Evolutionary conservation across 2,888 invertebrate species (phyloP).

Genomic region (Cremastinae sp.): DNA sequence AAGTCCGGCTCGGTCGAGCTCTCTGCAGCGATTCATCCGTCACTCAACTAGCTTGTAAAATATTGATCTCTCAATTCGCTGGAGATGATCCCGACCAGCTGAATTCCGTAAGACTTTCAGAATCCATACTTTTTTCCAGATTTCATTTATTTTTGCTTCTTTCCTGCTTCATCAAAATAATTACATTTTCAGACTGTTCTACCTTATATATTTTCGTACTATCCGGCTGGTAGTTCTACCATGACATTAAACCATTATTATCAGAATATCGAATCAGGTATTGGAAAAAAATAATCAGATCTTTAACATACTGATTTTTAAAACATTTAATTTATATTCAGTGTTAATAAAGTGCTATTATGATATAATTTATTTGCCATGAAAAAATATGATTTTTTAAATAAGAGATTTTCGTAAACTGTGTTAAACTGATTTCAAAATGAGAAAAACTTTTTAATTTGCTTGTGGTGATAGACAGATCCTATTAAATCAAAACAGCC

Average conservation of each 20-base stretch:
- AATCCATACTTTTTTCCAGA: not conserved
- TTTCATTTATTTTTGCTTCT: not conserved
- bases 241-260: conserved; percentile 41
- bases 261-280: conserved; percentile 53
- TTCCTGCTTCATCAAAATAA: not conserved
- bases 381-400: too few relatives aligned
- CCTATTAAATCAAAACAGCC: too few relatives aligned
- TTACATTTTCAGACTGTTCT: conserved; percentile 45
- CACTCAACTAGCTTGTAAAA: conserved; percentile 43
- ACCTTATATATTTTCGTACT: conserved; percentile 47
- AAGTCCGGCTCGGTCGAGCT: conserved; percentile 8
- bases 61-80: conserved; percentile 12
- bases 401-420: too few relatives aligned
- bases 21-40: conserved; percentile 47
- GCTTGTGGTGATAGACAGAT: too few relatives aligned
- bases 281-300: not conserved
- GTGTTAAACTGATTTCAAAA: too few relatives aligned
- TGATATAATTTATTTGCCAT: too few relatives aligned
- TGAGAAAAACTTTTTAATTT: too few relatives aligned
- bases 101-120: conserved; percentile 45
- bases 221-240: conserved; percentile 56
- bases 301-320: not conserved
- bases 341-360: too few relatives aligned
- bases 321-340: too few relatives aligned
- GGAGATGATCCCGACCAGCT: conserved; percentile 53